A percentile compares a stretch with the other conserved stretches of the same genome.
These are phyloP conservation scores for Fukomys damarensis DNA, from an alignment of 2,113 vertebrate genomes.

Conservation along the genomic window DNA sequence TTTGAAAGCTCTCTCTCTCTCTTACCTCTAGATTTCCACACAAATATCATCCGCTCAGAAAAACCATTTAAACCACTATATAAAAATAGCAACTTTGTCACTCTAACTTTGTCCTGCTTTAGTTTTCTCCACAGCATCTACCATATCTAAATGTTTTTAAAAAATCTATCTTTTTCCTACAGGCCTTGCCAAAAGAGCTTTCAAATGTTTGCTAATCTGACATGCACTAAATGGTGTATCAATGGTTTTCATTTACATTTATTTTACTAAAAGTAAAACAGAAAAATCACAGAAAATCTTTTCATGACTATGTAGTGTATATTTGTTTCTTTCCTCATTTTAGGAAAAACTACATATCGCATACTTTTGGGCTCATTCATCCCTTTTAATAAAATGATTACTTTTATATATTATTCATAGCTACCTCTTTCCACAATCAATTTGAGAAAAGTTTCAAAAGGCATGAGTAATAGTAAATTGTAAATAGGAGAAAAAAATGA, in stretches of 20 bases:
- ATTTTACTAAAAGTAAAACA: background rate
- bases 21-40: background rate
- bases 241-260: slow-evolving; percentile 40
- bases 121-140: background rate
- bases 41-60: background rate
- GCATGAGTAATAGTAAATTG: background rate
- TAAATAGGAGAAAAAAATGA: slow-evolving; percentile 3
- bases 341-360: background rate
- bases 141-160: background rate
- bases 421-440: background rate
- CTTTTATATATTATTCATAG: slow-evolving; percentile 21
- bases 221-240: background rate
- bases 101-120: background rate
- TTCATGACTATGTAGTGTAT: background rate
- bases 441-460: slow-evolving; percentile 23
- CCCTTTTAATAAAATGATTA: background rate
- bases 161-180: background rate
- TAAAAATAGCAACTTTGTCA: background rate
- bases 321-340: background rate
- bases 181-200: background rate
- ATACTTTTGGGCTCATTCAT: background rate
- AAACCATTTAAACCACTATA: background rate
- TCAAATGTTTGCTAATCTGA: background rate
- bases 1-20: background rate
- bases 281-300: background rate